These are phyloP conservation scores for Drosophila sulfurigaster DNA, from an alignment of 1,140 invertebrate species.

Conservation along the genomic window DNA sequence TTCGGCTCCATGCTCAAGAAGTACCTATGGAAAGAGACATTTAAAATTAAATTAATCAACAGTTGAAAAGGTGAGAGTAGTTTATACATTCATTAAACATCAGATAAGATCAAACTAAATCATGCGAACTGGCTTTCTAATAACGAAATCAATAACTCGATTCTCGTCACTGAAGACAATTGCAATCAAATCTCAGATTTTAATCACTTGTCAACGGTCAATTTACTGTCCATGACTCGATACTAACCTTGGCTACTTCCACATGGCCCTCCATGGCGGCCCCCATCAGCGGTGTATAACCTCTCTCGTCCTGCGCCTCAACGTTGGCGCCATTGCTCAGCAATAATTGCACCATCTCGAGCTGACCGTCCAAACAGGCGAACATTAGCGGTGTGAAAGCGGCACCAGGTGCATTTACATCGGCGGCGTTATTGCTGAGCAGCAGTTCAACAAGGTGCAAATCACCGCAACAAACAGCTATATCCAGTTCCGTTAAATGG, in stretches of 20 bases:
- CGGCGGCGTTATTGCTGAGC: slow-evolving; percentile 95
- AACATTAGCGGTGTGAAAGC: slow-evolving; percentile 99
- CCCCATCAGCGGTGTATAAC: slow-evolving; percentile 99
- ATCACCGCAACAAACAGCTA: slow-evolving; percentile 97
- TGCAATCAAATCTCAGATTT: slow-evolving; percentile 82
- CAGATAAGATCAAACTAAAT: too few relatives aligned
- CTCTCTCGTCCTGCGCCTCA: slow-evolving; percentile 99
- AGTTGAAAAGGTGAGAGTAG: not conserved
- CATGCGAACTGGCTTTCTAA: slow-evolving; percentile 47
- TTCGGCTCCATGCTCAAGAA: slow-evolving; percentile 97
- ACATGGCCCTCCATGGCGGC: slow-evolving; percentile 98
- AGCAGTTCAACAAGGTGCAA: slow-evolving; percentile 96
- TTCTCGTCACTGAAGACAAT: slow-evolving; percentile 31
- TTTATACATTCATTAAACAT: slow-evolving; percentile 29
- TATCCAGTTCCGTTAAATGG: too few relatives aligned
- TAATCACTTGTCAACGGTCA: slow-evolving; percentile 69
- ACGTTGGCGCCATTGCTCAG: slow-evolving; percentile 97
- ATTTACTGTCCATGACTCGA: not conserved
- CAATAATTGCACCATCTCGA: slow-evolving; percentile 95
- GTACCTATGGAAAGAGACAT: slow-evolving; percentile 63
- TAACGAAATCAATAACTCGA: slow-evolving; percentile 77
- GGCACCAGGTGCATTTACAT: slow-evolving; percentile 98
- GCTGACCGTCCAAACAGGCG: slow-evolving; percentile 98
- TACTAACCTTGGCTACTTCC: slow-evolving; percentile 92
- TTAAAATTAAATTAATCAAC: not conserved